Conservation (phyloP, 2,797 vertebrate genomes). For the Taenioides sp. region DNA sequence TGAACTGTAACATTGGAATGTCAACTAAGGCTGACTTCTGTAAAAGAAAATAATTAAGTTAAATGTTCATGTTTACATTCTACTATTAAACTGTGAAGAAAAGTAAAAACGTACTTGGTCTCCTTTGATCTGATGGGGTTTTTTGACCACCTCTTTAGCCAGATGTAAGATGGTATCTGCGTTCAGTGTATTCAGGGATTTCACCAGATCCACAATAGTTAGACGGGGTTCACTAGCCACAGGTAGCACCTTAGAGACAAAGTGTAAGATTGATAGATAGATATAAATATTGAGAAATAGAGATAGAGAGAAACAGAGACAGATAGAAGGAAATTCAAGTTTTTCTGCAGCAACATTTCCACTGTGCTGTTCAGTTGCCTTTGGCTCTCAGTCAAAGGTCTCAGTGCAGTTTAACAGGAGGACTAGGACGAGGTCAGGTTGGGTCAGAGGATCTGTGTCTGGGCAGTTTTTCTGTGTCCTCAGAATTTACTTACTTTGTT, state of each 20-base stretch:
- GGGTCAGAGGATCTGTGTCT: too few species aligned
- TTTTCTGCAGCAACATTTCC: too few species aligned
- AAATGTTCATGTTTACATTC: too few species aligned
- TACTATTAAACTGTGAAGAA: not conserved
- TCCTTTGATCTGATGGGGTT: constrained; percentile 90
- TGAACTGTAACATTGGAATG: constrained; percentile 92
- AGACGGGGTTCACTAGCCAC: constrained; percentile 81
- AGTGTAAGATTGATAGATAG: not conserved
- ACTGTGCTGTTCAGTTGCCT: too few species aligned
- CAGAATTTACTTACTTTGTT: constrained; percentile 76
- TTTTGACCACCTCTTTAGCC: constrained; percentile 95
- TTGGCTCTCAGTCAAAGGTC: too few species aligned
- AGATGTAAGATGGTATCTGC: constrained; percentile 84
- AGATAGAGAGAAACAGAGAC: too few species aligned
- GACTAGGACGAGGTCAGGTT: too few species aligned
- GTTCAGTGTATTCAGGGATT: constrained; percentile 84
- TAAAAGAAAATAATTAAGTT: constrained; percentile 40
- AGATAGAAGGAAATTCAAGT: too few species aligned
- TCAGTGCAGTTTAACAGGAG: too few species aligned
- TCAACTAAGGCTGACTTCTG: constrained; percentile 85
- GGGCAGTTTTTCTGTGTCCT: too few species aligned
- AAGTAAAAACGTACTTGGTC: constrained; percentile 82
- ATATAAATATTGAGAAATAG: not conserved
- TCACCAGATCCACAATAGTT: constrained; percentile 87
- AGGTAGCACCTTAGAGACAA: constrained; percentile 81